Percentiles rank a stretch among this genome's conserved stretches.
Conservation (phyloP, 2,888 invertebrate species). For the Tolmerus cingulatus region DNA sequence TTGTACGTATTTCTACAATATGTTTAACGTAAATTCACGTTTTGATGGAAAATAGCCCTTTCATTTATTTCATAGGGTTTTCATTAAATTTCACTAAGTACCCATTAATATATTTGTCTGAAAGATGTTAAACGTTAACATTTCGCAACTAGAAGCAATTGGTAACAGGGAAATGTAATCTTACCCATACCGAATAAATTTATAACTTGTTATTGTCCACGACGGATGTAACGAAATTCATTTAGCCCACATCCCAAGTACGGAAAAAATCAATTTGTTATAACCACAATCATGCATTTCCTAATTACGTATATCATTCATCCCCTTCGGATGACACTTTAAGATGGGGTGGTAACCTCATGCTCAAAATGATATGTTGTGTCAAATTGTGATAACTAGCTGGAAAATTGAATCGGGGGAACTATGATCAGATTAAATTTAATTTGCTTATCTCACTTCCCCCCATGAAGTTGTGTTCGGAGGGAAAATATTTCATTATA, state of each 20-base stretch:
- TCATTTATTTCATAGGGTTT: no score
- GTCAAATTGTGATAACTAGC: conserved; percentile 54
- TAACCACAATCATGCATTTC: not conserved
- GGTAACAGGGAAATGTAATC: no score
- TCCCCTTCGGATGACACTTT: not conserved
- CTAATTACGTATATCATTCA: not conserved
- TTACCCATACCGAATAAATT: no score
- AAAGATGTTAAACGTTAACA: no score
- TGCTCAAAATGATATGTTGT: conserved; percentile 51
- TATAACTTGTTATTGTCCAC: no score
- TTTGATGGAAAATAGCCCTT: no score
- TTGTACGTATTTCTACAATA: no score
- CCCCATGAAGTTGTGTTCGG: conserved; percentile 1
- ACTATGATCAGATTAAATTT: conserved; percentile 52
- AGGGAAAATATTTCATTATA: not conserved
- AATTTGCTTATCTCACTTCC: conserved; percentile 51
- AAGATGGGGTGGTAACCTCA: conserved; percentile 24
- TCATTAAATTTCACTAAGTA: no score
- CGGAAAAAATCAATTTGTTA: not conserved
- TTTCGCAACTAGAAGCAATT: no score
- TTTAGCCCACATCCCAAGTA: not conserved
- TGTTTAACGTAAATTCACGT: no score
- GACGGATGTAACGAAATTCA: no score
- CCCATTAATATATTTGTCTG: no score
- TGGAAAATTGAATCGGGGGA: conserved; percentile 54